A percentile compares a stretch with the other conserved stretches of the same genome.
These are phyloP conservation scores for Numenius arquata DNA, from an alignment of 2,113 vertebrate genomes.

Conservation along the genomic window DNA sequence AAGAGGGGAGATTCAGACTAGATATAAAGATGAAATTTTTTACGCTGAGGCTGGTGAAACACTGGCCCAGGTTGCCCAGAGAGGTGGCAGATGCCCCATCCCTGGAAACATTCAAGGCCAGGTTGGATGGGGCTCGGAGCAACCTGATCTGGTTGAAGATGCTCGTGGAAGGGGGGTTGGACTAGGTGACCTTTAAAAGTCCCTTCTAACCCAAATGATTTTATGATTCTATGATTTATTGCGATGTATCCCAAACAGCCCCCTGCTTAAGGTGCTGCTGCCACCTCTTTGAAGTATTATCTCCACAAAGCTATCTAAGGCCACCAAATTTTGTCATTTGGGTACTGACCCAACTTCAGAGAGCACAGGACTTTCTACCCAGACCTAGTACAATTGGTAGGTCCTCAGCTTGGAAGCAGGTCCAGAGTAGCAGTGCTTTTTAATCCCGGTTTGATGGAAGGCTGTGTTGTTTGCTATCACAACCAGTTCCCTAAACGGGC, in stretches of 20 bases:
- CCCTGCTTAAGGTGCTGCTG: background rate
- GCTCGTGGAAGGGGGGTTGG: background rate
- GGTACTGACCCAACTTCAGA: background rate
- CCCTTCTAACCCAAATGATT: background rate
- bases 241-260: rapidly evolving
- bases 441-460: background rate
- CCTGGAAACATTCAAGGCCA: background rate
- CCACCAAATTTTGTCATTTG: background rate
- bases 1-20: background rate
- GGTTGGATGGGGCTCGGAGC: background rate
- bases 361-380: background rate
- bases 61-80: background rate
- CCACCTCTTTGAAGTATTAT: background rate
- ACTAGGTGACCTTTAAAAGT: background rate
- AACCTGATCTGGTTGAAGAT: too few species aligned
- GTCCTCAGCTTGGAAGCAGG: background rate
- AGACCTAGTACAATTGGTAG: background rate
- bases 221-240: background rate
- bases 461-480: background rate
- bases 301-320: background rate
- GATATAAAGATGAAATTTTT: background rate
- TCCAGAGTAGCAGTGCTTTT: background rate
- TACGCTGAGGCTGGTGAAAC: background rate
- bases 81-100: background rate
- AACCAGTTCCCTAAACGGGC: background rate